Evolutionary conservation across 1,140 invertebrate species (phyloP), one percentile per base, ranked within the genome.

Genomic region (Leptopilina clavipes): DNA sequence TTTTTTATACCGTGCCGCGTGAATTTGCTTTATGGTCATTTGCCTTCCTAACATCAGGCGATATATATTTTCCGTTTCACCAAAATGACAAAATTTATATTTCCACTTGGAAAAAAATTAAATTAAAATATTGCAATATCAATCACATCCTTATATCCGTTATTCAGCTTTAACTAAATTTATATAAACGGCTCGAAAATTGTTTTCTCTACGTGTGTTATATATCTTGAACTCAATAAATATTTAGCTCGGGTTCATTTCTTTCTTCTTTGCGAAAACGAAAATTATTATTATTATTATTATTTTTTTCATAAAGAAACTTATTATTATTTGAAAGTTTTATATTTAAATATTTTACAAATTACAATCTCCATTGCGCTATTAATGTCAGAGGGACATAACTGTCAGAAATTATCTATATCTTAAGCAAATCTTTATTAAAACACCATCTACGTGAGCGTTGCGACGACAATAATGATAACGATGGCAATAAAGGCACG

Each of bases 351-450:
- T 19, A 59, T 59, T 59, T 25, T 59, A 25, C 56, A 59, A 59
- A 59, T 59, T 59, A 59, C 25, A 59, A 59, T 59, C 56, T 59
- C 56, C 11, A 59, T 59, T 11, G 56, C 14, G 19, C 25, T 11
- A 19, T 59, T 22, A 59, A 59, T 12, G 56, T 59, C 56, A 59
- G 19, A 59, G 22, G 12, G 56, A 59, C 56, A 59, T 18, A 59
- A 17, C 18, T 18, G 18, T 10, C 54, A 18, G 11, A 19, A 59
- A 59, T 59, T 59, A 25, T 59, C 22, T 59, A 59, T 59, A 59
- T 59, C 56, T 59, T 59, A 25, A 59, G 14, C 56, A 59, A 59
- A 59, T 59, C 56, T 59, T 59, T 59, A 59, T 59, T 59, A 25
- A 19, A 59, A 59, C 12, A 59, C 56, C 18, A 12, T 59, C 12